Conservation (phyloP, 1,140 invertebrate species). For the Trichomalopsis sarcophagae region DNA sequence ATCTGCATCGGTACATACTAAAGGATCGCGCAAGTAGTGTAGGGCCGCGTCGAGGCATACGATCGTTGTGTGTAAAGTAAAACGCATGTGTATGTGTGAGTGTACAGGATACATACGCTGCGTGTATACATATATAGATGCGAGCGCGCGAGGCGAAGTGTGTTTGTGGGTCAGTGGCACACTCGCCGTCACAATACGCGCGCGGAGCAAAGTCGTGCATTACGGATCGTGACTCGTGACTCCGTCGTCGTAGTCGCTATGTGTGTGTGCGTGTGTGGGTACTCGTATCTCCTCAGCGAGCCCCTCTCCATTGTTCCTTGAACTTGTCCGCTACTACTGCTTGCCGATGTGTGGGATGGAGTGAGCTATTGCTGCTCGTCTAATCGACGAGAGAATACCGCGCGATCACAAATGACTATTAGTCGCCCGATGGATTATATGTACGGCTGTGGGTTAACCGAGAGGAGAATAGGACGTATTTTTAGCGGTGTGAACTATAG, state of each 20-base stretch:
- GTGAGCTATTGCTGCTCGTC: neutral
- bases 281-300: neutral
- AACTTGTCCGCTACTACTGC: constrained; percentile 39
- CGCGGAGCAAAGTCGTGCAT: constrained; percentile 42
- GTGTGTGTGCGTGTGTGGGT: too few relatives aligned
- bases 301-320: constrained; percentile 46
- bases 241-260: neutral
- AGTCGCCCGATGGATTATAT: neutral
- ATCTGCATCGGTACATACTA: neutral
- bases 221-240: constrained; percentile 50
- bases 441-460: too few relatives aligned
- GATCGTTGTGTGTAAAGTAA: neutral
- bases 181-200: constrained; percentile 51
- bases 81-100: neutral
- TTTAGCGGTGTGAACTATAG: too few relatives aligned
- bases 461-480: neutral
- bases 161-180: constrained; percentile 74
- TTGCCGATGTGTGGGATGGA: neutral
- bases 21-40: neutral
- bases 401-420: neutral
- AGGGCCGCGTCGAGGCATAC: neutral
- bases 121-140: neutral
- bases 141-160: constrained; percentile 61
- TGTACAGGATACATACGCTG: neutral
- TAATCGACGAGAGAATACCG: neutral